These are phyloP conservation scores for Ephydatia muelleri DNA, from an alignment of 37 sponge, comb jelly and placozoan genomes.

Conservation along the genomic window DNA sequence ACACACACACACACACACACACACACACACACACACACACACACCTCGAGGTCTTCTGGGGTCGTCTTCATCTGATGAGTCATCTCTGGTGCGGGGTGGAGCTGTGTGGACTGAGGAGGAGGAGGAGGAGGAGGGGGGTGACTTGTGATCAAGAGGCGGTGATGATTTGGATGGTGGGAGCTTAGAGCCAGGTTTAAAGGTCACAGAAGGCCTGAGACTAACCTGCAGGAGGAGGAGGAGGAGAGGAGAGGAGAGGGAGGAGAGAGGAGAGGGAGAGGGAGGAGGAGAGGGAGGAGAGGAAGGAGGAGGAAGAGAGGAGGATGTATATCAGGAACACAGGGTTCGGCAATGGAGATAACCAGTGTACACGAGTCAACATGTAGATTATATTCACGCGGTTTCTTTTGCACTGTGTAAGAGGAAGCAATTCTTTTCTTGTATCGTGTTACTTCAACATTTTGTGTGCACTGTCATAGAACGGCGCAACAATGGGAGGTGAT, in stretches of 20 bases:
- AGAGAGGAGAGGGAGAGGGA: background rate
- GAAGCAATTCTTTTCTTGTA: no score
- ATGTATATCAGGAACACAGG: background rate
- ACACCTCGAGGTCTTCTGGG: background rate
- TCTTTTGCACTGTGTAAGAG: no score
- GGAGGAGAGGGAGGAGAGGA: background rate
- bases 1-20: no score
- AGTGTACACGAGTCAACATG: no score
- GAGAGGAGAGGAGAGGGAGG: background rate
- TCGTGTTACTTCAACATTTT: no score
- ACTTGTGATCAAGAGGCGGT: background rate
- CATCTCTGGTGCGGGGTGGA: constrained; percentile 56
- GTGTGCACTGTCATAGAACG: no score
- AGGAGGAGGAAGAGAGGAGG: background rate
- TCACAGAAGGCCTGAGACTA: constrained; percentile 53
- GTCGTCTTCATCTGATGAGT: constrained; percentile 67
- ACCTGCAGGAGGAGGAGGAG: constrained; percentile 29
- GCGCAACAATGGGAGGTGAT: no score
- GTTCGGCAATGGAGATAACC: no score
- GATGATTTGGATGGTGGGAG: background rate
- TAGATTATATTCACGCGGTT: no score
- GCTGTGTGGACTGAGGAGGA: background rate
- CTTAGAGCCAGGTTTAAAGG: constrained; percentile 38
- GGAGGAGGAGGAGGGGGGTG: background rate
- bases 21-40: background rate